Conservation (phyloP, 2,888 invertebrate genomes). For the Bibio marci region DNA sequence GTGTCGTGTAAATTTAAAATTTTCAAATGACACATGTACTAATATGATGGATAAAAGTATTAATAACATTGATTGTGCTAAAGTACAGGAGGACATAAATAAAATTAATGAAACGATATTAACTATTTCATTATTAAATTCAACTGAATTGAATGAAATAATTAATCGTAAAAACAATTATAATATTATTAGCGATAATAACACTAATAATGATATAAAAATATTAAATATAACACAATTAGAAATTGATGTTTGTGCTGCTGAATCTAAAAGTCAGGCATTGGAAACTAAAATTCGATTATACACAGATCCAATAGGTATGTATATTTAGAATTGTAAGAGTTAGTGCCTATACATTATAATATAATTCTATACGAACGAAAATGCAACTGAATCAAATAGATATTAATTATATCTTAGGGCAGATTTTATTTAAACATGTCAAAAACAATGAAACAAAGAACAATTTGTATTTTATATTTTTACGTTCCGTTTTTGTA, state of each 20-base stretch:
- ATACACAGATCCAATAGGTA: slow-evolving; percentile 26
- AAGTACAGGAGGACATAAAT: slow-evolving; percentile 10
- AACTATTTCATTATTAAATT: no score
- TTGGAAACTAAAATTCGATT: slow-evolving; percentile 23
- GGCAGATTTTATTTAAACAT: no score
- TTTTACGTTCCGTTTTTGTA: no score
- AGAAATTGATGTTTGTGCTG: slow-evolving; percentile 19
- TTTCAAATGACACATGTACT: slow-evolving; percentile 19
- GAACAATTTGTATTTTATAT: no score
- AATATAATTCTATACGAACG: no score
- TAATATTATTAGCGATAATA: background rate
- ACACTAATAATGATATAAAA: no score
- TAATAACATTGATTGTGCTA: slow-evolving; percentile 23
- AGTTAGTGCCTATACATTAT: no score
- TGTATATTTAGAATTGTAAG: no score
- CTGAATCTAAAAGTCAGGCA: slow-evolving; percentile 25
- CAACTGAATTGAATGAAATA: no score
- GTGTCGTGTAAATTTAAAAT: slow-evolving; percentile 26
- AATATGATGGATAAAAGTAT: slow-evolving; percentile 23
- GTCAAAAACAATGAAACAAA: no score
- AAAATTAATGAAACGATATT: background rate
- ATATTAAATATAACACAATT: slow-evolving; percentile 2
- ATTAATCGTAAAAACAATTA: background rate
- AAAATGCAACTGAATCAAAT: no score
- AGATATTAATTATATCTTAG: no score